Evolutionary conservation across 2,888 invertebrate genomes (phyloP).

Genomic region (Ormyrus nitidulus): DNA sequence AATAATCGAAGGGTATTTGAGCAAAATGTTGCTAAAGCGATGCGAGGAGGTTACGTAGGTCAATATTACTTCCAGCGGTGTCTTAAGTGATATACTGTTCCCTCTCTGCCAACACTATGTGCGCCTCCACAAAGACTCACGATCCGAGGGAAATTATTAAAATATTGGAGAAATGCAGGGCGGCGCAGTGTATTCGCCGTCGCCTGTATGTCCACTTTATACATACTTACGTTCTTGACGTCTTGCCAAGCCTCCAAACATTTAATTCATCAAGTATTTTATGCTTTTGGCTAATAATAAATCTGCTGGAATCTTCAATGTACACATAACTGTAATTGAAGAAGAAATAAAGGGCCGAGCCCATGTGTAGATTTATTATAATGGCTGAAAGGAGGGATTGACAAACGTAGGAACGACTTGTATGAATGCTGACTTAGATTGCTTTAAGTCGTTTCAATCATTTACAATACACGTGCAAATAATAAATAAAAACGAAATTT

Average conservation of each 20-base stretch:
- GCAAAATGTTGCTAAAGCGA: slow-evolving; percentile 96
- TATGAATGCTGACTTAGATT: slow-evolving; percentile 41
- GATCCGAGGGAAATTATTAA: slow-evolving; percentile 62
- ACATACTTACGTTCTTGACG: slow-evolving; percentile 70
- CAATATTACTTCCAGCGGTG: slow-evolving; percentile 96
- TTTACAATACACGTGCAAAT: slow-evolving; percentile 38
- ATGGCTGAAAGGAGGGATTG: slow-evolving; percentile 33
- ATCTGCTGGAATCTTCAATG: slow-evolving; percentile 50
- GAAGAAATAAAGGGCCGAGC: slow-evolving; percentile 46
- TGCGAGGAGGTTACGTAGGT: slow-evolving; percentile 97
- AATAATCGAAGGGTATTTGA: slow-evolving; percentile 95
- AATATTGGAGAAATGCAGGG: slow-evolving; percentile 61
- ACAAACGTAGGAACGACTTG: slow-evolving; percentile 37
- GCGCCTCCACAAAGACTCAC: slow-evolving; percentile 64
- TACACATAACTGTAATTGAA: slow-evolving; percentile 54
- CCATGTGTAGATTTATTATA: slow-evolving; percentile 50
- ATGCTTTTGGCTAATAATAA: slow-evolving; percentile 64
- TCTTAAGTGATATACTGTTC: slow-evolving; percentile 86
- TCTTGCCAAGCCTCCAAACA: slow-evolving; percentile 71
- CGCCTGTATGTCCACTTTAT: slow-evolving; percentile 66
- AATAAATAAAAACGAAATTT: slow-evolving; percentile 45
- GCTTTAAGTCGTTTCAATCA: slow-evolving; percentile 47
- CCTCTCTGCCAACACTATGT: slow-evolving; percentile 65
- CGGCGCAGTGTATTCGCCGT: slow-evolving; percentile 60
- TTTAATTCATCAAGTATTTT: slow-evolving; percentile 70